These are phyloP conservation scores for Sibirionetta formosa DNA, from an alignment of 2,797 vertebrate species.

Conservation along the genomic window DNA sequence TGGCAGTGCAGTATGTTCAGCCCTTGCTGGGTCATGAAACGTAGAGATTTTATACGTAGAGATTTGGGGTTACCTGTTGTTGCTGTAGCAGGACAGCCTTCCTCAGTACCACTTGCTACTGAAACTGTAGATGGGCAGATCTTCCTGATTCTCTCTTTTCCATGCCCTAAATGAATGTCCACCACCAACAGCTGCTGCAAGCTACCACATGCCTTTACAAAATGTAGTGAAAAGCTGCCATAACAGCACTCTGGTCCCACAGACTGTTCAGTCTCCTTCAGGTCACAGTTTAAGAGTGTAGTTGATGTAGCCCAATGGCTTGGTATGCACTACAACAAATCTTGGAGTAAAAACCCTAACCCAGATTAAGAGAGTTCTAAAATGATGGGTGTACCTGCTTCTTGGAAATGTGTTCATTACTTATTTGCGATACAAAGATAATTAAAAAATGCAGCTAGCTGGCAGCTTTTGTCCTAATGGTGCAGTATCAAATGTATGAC, in stretches of 20 bases:
- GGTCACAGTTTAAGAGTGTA: not conserved
- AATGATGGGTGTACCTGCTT: not conserved
- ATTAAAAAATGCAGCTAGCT: not conserved
- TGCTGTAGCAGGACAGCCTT: not conserved
- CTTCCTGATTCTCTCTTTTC: not conserved
- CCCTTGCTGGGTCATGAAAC: not conserved
- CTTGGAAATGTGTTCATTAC: not conserved
- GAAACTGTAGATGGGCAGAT: not conserved
- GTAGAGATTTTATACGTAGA: accelerated
- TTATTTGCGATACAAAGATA: not conserved
- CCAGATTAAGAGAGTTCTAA: not conserved
- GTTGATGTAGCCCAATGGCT: not conserved
- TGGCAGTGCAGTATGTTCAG: not conserved
- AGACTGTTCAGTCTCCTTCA: not conserved
- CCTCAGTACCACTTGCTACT: not conserved
- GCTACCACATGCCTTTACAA: not conserved
- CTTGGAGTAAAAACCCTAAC: not conserved
- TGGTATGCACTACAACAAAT: not conserved
- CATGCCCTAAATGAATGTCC: not conserved
- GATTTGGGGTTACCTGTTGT: not conserved
- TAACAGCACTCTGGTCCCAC: not conserved
- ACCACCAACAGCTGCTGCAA: not conserved
- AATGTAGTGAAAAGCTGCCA: not conserved
- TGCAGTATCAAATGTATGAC: not conserved
- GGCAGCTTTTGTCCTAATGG: not conserved